Base-by-base conservation (phyloP, 1,140 invertebrate species). In the Drosophila mayri region DNA sequence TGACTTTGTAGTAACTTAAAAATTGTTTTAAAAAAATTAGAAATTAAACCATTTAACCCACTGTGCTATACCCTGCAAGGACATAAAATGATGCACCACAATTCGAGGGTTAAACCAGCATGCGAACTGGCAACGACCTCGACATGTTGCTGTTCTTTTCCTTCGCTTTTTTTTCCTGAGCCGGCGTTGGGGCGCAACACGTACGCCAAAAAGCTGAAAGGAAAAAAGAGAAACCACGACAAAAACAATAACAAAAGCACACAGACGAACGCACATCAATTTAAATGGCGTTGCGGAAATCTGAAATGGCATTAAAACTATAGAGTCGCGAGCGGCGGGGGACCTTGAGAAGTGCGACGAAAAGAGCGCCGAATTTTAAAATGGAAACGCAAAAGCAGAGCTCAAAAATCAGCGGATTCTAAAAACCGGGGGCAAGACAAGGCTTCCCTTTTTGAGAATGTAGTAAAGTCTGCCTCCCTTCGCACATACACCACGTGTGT, bases 241-340 rank as follows among this genome's bases (percentile, higher is more conserved):
- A 14, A 54, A 55, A 57, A 71, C 46, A 74, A 64, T 46, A 75
- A 75, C 50, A 74, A 64, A 54, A 35, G 11, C 44, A 35, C 43
- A 32, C 28, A 25, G 30, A 38, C 60, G 54, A 16, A 41, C 46
- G 40, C 64, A 71, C 32, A 72, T 58, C 37, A 40, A 71, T 72
- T 67, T 78, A 70, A 88, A 90, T 84, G 76, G 77, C 84, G 85
- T 81, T 84, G 84, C 84, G 84, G 84, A 88, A 84, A 90, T 88
- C 80, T 84, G 58, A 57, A 82, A 62, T 47, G 60, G 63, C 52
- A 71, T 58, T 40, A 67, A 71, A 7, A 50, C 44, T 60, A 38
- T 37, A 22, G 16, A 47, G 37, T 28, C 22, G 38, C 20, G 35
- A 14, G 50, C 25, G 25, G 14, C 8, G 16, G n/a, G n/a, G 11